These are phyloP conservation scores for Coptodon bakossiorum DNA, from an alignment of 2,113 vertebrate genomes.

Conservation along the genomic window DNA sequence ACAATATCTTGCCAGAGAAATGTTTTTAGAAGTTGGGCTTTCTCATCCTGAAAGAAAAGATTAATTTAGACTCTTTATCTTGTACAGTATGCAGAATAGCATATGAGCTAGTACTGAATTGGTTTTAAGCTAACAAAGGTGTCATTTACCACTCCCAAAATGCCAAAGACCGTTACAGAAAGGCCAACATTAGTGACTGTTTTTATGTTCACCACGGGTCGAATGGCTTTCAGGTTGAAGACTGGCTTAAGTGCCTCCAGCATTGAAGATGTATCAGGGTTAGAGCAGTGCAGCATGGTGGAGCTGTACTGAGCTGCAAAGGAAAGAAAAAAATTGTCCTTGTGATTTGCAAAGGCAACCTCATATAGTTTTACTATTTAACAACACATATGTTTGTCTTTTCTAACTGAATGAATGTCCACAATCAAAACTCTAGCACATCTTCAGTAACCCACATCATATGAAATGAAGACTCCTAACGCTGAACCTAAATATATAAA, in stretches of 20 bases:
- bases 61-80: neutral
- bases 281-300: constrained; percentile 13
- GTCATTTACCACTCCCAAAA: constrained; percentile 60
- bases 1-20: neutral
- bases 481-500: neutral
- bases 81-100: neutral
- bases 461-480: neutral
- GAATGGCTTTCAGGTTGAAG: constrained; percentile 5
- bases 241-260: constrained; percentile 24
- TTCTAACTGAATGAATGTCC: neutral
- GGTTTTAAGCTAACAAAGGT: neutral
- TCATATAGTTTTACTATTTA: neutral
- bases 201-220: neutral
- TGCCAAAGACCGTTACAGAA: constrained; percentile 20
- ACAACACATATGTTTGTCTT: neutral
- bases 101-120: neutral
- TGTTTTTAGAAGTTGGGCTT: neutral
- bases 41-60: neutral
- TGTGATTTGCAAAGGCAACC: neutral
- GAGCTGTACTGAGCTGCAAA: neutral
- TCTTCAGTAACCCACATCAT: neutral
- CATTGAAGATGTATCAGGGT: neutral
- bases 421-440: neutral
- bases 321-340: neutral
- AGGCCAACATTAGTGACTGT: neutral